phyloP scores from a whole-genome alignment of 2,113 vertebrate genomes.

The Globicephala melas region DNA sequence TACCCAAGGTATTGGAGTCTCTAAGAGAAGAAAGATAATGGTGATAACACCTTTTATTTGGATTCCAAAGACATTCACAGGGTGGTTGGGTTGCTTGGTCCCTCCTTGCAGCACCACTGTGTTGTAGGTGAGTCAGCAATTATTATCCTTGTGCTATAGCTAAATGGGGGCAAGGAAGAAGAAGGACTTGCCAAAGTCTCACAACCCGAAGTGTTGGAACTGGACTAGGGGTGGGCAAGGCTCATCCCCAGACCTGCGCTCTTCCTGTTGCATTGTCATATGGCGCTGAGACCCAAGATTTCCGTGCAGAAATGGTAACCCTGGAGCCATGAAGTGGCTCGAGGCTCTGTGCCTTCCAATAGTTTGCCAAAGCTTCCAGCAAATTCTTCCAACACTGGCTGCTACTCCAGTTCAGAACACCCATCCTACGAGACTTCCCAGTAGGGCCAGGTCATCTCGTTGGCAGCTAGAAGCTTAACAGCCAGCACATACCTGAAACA shows the following conservation, averaged over 20 bases:
- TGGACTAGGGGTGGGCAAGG: background rate
- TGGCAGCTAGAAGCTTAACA: too few relatives aligned
- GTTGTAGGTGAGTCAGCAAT: accelerated
- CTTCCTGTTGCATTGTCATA: accelerated
- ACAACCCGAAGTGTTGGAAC: too few relatives aligned
- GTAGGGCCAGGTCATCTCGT: background rate
- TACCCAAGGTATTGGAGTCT: background rate
- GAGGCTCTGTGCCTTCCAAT: background rate
- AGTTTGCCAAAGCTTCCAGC: background rate
- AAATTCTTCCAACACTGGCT: background rate
- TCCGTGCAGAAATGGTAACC: background rate
- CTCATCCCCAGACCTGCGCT: too few relatives aligned
- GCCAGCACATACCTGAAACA: too few relatives aligned
- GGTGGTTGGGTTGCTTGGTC: background rate
- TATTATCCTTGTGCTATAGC: accelerated
- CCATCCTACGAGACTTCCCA: background rate
- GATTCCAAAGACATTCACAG: background rate
- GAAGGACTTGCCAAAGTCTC: background rate
- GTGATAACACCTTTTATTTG: background rate
- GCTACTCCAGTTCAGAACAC: background rate
- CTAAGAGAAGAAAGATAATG: background rate
- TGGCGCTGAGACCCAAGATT: background rate
- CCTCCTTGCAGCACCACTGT: accelerated
- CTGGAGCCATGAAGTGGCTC: accelerated
- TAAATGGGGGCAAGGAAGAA: background rate